Conservation (phyloP, 2,888 invertebrate genomes). For the Eupeodes latifasciatus region DNA sequence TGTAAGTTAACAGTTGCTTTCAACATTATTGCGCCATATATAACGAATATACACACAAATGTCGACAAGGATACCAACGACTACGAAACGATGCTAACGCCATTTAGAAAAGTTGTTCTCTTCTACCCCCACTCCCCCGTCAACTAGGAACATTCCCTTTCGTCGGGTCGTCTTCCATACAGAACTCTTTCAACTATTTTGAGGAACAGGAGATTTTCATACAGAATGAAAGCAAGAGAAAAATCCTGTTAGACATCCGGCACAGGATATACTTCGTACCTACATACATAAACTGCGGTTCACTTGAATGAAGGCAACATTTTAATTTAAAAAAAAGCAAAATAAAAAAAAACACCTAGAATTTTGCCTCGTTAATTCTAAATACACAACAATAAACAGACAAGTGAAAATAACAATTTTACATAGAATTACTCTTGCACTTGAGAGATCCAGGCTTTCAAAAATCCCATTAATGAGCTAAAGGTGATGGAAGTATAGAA, state of each 20-base stretch:
- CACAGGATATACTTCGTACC: background rate
- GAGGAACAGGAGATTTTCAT: slow-evolving; percentile 41
- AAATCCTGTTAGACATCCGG: slow-evolving; percentile 33
- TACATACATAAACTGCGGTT: background rate
- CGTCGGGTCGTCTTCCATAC: no score
- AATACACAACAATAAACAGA: no score
- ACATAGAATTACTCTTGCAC: no score
- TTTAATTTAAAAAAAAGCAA: background rate
- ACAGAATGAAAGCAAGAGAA: background rate
- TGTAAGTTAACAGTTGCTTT: slow-evolving; percentile 70
- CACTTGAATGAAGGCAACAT: background rate
- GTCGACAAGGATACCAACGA: slow-evolving; percentile 53
- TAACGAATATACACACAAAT: slow-evolving; percentile 43
- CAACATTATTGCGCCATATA: slow-evolving; percentile 68
- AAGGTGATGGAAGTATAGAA: no score
- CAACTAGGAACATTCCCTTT: no score
- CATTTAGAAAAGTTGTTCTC: background rate
- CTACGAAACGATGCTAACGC: background rate
- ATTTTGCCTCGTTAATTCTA: no score
- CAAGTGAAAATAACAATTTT: no score
- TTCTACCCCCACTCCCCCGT: background rate
- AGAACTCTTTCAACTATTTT: background rate
- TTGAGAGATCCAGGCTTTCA: no score
- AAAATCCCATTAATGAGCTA: no score
- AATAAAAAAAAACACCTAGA: background rate